phyloP scores from a whole-genome alignment of 37 sponge, comb jelly and placozoan species.

The Lycopodina hypogea region DNA sequence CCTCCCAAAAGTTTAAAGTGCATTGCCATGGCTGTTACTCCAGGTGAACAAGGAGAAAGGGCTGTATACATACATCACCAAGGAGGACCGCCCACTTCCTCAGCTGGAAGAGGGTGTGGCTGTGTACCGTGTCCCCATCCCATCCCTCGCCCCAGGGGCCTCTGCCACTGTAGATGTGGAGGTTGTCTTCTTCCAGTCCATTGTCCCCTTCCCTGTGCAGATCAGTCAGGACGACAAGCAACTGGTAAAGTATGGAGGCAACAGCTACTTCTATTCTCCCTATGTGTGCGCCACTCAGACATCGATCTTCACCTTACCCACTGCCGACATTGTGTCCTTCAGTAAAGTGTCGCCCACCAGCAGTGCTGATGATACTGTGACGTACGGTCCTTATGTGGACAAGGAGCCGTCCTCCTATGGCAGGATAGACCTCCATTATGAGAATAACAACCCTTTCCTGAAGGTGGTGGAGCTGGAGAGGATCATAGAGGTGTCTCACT shows the following conservation, averaged over 20 bases:
- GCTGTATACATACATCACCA: too few species aligned
- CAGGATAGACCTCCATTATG: constrained; percentile 76
- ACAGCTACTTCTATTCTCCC: constrained; percentile 68
- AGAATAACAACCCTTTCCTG: constrained; percentile 91
- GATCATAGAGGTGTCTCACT: constrained; percentile 93
- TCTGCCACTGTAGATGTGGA: constrained; percentile 58
- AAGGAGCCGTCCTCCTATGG: constrained; percentile 35
- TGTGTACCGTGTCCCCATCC: constrained; percentile 31
- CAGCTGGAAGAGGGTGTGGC: not conserved
- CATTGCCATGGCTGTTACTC: too few species aligned
- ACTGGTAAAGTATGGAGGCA: constrained; percentile 73
- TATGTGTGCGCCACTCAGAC: constrained; percentile 74
- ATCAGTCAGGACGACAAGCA: constrained; percentile 87
- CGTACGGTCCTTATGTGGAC: constrained; percentile 86
- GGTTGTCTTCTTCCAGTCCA: constrained; percentile 49
- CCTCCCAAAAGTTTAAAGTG: too few species aligned
- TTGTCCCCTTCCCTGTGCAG: constrained; percentile 71
- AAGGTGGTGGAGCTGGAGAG: constrained; percentile 60
- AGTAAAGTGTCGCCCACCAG: constrained; percentile 72
- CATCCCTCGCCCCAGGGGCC: constrained; percentile 44
- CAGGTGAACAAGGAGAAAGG: not conserved
- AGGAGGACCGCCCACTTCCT: not conserved
- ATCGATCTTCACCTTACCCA: constrained; percentile 62
- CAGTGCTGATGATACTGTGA: constrained; percentile 54
- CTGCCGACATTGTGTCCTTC: constrained; percentile 70